A percentile compares a stretch with the other conserved stretches of the same genome.
Evolutionary conservation across 2,888 invertebrate genomes (phyloP).

Genomic region (Platynereis dumerilii): DNA sequence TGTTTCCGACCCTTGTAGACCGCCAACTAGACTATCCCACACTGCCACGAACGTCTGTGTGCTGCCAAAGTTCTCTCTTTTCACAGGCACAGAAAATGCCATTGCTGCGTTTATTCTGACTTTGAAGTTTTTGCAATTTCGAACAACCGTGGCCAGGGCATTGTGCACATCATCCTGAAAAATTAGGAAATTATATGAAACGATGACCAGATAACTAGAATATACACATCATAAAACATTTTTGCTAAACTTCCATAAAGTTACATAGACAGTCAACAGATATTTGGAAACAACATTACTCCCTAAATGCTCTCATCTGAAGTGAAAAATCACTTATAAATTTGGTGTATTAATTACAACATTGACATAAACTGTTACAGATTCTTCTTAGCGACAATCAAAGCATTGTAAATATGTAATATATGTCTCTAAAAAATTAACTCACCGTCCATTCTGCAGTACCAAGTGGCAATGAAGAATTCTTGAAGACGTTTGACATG

Average conservation of each 20-base stretch:
- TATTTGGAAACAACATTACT: too few relatives aligned
- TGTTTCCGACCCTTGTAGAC: conserved; percentile 79
- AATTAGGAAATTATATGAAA: conserved; percentile 9
- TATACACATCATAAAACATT: neutral
- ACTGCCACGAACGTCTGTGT: conserved; percentile 67
- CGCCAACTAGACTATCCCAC: conserved; percentile 77
- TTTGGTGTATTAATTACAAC: too few relatives aligned
- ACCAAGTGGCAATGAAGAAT: conserved; percentile 62
- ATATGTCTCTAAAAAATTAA: conserved; percentile 17
- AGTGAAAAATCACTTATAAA: too few relatives aligned
- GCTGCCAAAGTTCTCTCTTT: conserved; percentile 72
- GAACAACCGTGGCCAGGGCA: conserved; percentile 72
- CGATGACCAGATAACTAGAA: neutral
- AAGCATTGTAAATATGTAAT: too few relatives aligned
- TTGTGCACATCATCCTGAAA: conserved; percentile 72
- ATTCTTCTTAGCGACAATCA: too few relatives aligned
- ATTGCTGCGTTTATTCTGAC: conserved; percentile 86
- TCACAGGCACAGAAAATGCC: conserved; percentile 73
- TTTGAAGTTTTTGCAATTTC: conserved; percentile 83
- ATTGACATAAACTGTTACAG: too few relatives aligned
- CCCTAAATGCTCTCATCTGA: too few relatives aligned
- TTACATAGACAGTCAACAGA: too few relatives aligned
- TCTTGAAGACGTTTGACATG: conserved; percentile 77
- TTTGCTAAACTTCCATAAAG: too few relatives aligned
- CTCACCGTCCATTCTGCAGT: conserved; percentile 68